Conservation (phyloP, 1,140 invertebrate species). For the Neodiprion virginianus region DNA sequence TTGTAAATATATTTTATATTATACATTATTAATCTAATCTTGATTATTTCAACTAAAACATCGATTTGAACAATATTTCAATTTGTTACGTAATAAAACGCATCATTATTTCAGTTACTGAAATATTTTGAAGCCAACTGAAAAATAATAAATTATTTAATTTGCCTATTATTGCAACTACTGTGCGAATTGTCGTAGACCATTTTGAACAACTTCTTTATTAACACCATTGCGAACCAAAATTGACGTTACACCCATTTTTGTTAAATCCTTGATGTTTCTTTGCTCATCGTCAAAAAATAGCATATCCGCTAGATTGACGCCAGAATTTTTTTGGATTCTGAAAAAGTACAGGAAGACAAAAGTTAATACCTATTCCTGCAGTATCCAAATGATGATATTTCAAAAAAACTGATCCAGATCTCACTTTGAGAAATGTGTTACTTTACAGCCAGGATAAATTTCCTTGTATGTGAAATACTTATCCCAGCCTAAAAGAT, state of each 20-base stretch:
- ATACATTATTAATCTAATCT: slow-evolving; percentile 17
- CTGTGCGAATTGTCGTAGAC: slow-evolving; percentile 56
- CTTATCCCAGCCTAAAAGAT: slow-evolving; percentile 74
- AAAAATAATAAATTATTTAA: neutral
- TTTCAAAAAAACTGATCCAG: slow-evolving; percentile 14
- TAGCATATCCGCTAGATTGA: slow-evolving; percentile 72
- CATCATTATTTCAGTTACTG: no score
- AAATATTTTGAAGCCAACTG: no score
- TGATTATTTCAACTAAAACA: no score
- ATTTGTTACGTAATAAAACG: no score
- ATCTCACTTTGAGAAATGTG: slow-evolving; percentile 73
- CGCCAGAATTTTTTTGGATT: slow-evolving; percentile 64
- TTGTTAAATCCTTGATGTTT: slow-evolving; percentile 67
- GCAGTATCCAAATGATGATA: slow-evolving; percentile 18
- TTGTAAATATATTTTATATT: slow-evolving; percentile 24
- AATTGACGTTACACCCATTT: slow-evolving; percentile 66
- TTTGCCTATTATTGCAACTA: neutral
- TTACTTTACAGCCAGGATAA: slow-evolving; percentile 75
- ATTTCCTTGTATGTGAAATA: slow-evolving; percentile 78
- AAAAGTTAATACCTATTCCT: slow-evolving; percentile 33
- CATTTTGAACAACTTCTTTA: slow-evolving; percentile 58
- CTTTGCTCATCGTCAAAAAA: slow-evolving; percentile 75
- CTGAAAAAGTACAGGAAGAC: slow-evolving; percentile 51
- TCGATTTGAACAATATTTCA: no score
- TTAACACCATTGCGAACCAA: slow-evolving; percentile 65